Evolutionary conservation across 2,888 invertebrate species (phyloP).

Genomic region (Mesorhabditis belari): DNA sequence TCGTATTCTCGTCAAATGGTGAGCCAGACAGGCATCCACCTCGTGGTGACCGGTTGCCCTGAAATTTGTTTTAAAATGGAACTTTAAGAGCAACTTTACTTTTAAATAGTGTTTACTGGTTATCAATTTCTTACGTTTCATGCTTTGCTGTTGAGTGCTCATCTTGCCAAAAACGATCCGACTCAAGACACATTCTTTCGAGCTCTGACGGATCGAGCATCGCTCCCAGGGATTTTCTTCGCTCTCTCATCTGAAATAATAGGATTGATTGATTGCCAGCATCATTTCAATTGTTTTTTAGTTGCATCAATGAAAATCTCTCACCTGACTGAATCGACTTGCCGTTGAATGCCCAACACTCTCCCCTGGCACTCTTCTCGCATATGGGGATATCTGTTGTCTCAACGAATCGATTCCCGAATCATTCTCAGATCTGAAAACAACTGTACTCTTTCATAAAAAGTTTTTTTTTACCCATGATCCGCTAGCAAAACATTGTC

Average conservation of each 20-base stretch:
- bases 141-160: neutral
- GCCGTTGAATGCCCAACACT: slow-evolving; percentile 13
- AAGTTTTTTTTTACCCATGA: slow-evolving; percentile 11
- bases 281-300: too few species aligned
- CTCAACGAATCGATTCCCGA: slow-evolving; percentile 48
- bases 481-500: slow-evolving; percentile 36
- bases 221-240: slow-evolving; percentile 41
- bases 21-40: slow-evolving; percentile 42
- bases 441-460: slow-evolving; percentile 5
- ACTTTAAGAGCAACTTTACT: neutral
- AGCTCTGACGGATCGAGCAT: slow-evolving; percentile 34
- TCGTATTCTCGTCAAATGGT: slow-evolving; percentile 34
- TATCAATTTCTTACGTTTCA: neutral
- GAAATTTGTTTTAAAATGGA: neutral
- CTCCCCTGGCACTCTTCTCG: slow-evolving; percentile 15
- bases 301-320: neutral
- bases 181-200: slow-evolving; percentile 30
- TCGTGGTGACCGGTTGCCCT: slow-evolving; percentile 36
- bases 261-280: too few species aligned
- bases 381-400: slow-evolving; percentile 42
- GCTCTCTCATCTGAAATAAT: slow-evolving; percentile 35
- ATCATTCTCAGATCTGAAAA: slow-evolving; percentile 45
- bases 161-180: slow-evolving; percentile 20
- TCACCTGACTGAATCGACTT: slow-evolving; percentile 26
- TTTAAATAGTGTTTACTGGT: neutral